Conservation (phyloP, 2,888 invertebrate species). For the Euplagia quadripunctaria region DNA sequence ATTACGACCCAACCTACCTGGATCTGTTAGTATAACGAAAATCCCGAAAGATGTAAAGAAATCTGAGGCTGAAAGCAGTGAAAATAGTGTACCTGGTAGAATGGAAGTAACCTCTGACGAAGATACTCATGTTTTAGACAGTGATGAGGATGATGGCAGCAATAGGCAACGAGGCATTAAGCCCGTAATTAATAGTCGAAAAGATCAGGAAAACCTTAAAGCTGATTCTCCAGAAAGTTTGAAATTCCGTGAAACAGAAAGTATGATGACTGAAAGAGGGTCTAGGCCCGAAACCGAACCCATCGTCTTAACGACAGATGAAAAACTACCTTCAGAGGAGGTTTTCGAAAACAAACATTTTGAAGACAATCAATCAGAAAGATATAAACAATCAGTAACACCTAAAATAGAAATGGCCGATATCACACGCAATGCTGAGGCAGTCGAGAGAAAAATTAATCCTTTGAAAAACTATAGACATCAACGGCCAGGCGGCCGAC, state of each 20-base stretch:
- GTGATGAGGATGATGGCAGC: slow-evolving; percentile 72
- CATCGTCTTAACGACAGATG: slow-evolving; percentile 79
- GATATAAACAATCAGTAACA: slow-evolving; percentile 44
- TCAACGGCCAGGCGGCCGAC: slow-evolving; percentile 72
- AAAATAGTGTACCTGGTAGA: slow-evolving; percentile 58
- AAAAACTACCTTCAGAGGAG: slow-evolving; percentile 79
- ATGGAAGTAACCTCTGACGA: slow-evolving; percentile 71
- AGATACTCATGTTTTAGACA: slow-evolving; percentile 80
- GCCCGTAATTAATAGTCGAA: slow-evolving; percentile 36
- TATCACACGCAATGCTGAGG: slow-evolving; percentile 54
- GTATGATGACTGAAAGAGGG: slow-evolving; percentile 47
- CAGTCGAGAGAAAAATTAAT: slow-evolving; percentile 78
- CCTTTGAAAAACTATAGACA: slow-evolving; percentile 84
- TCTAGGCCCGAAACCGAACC: slow-evolving; percentile 55
- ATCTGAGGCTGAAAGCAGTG: slow-evolving; percentile 59
- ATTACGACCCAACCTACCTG: slow-evolving; percentile 73
- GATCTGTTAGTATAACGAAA: slow-evolving; percentile 82
- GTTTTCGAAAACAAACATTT: slow-evolving; percentile 68
- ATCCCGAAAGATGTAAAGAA: slow-evolving; percentile 72
- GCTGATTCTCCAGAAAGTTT: slow-evolving; percentile 35
- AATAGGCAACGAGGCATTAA: slow-evolving; percentile 49
- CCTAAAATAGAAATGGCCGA: slow-evolving; percentile 47
- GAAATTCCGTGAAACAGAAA: slow-evolving; percentile 45
- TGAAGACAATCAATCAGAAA: slow-evolving; percentile 57
- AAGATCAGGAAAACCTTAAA: slow-evolving; percentile 31